These are phyloP conservation scores for Sarcophaga carnaria DNA, from an alignment of 2,888 invertebrate genomes.

Conservation along the genomic window DNA sequence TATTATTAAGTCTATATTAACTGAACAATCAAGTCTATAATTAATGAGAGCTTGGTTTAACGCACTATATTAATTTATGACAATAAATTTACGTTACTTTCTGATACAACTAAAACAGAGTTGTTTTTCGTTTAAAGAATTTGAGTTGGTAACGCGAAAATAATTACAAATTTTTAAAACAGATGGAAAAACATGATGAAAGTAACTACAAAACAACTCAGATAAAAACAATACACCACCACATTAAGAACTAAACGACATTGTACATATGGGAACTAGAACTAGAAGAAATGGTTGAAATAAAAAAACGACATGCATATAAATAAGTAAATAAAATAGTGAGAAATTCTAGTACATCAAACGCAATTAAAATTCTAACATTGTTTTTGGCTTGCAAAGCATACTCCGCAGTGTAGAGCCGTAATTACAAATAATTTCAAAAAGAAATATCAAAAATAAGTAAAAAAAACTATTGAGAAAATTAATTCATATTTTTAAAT, in stretches of 20 bases:
- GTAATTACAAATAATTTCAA: neutral
- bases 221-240: conserved; percentile 6
- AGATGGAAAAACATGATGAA: conserved; percentile 23
- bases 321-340: conserved; percentile 19
- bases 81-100: too few relatives aligned
- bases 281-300: neutral
- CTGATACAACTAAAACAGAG: too few relatives aligned
- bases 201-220: conserved; percentile 23
- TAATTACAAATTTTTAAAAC: neutral
- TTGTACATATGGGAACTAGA: conserved; percentile 21
- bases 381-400: neutral
- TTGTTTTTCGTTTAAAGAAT: neutral
- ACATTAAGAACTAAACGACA: neutral
- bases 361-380: conserved; percentile 40
- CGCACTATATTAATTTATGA: too few relatives aligned
- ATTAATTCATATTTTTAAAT: neutral
- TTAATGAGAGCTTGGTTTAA: too few relatives aligned
- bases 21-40: too few relatives aligned
- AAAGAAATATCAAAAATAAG: neutral
- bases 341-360: conserved; percentile 22
- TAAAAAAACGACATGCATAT: neutral
- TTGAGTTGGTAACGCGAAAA: conserved; percentile 23
- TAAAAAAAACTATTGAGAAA: neutral
- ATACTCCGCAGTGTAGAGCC: neutral
- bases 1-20: too few relatives aligned